Percentiles rank a stretch among this genome's conserved stretches.
Conservation (phyloP, 2,797 vertebrate species). For the Sebastes nivosus region DNA sequence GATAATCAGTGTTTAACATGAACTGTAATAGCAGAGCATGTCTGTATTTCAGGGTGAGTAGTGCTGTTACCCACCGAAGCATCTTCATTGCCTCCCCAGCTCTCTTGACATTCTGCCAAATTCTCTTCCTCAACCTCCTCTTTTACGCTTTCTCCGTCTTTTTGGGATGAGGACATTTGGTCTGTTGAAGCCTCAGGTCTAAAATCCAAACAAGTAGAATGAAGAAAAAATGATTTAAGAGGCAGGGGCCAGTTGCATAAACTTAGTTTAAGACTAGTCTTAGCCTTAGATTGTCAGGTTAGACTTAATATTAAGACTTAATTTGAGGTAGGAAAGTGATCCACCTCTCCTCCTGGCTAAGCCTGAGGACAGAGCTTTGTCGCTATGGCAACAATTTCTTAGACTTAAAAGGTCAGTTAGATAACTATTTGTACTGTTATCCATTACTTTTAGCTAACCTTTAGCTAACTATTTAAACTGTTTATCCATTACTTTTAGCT, state of each 20-base stretch:
- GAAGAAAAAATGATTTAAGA: background rate
- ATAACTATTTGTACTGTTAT: too few relatives aligned
- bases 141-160: background rate
- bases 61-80: slow-evolving; percentile 34
- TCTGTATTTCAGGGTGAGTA: background rate
- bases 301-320: too few relatives aligned
- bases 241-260: background rate
- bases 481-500: too few relatives aligned
- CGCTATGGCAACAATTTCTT: too few relatives aligned
- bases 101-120: slow-evolving; percentile 53
- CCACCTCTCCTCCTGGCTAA: too few relatives aligned
- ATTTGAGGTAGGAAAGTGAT: too few relatives aligned
- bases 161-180: slow-evolving; percentile 18
- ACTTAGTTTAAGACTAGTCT: too few relatives aligned
- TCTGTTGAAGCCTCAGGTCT: slow-evolving; percentile 39
- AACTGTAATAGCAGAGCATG: background rate
- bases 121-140: slow-evolving; percentile 16
- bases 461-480: too few relatives aligned
- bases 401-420: too few relatives aligned
- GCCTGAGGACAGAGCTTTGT: too few relatives aligned
- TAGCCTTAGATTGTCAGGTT: too few relatives aligned
- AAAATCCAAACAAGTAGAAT: slow-evolving; percentile 24
- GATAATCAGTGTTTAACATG: background rate
- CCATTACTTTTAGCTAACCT: too few relatives aligned
- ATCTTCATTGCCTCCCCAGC: slow-evolving; percentile 50